phyloP scores from a whole-genome alignment of 2,888 invertebrate genomes.

The Lordiphosa fenestrarum region DNA sequence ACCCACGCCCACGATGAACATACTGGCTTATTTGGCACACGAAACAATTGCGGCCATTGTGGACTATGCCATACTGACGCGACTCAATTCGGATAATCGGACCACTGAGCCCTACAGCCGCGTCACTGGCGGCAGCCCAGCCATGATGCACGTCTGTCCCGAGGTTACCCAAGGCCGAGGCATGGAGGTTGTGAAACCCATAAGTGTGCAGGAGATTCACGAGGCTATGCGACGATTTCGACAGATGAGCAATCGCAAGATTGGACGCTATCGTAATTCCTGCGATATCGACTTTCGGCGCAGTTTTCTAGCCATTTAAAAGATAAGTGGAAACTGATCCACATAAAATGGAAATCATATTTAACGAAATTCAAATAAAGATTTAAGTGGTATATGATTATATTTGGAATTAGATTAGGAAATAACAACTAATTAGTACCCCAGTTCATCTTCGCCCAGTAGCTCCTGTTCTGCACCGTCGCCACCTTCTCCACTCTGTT shows the following conservation, averaged over 20 bases:
- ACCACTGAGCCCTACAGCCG: slow-evolving; percentile 86
- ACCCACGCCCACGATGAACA: slow-evolving; percentile 85
- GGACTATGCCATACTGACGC: slow-evolving; percentile 90
- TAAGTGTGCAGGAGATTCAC: slow-evolving; percentile 90
- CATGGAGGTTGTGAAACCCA: slow-evolving; percentile 85
- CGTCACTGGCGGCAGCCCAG: slow-evolving; percentile 80
- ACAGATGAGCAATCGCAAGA: slow-evolving; percentile 76
- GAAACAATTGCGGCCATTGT: slow-evolving; percentile 95
- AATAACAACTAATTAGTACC: neutral
- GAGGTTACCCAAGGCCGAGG: slow-evolving; percentile 82
- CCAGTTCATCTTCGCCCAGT: slow-evolving; percentile 32
- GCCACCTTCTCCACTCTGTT: slow-evolving; percentile 15
- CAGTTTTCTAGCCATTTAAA: slow-evolving; percentile 77
- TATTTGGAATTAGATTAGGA: no score
- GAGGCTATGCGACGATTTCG: slow-evolving; percentile 88
- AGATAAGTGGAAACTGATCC: no score
- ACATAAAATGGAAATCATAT: no score
- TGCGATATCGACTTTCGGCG: slow-evolving; percentile 76
- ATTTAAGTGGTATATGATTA: no score
- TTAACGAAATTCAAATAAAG: no score
- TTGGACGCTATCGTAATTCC: slow-evolving; percentile 76
- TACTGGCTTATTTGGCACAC: slow-evolving; percentile 92
- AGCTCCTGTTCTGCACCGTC: slow-evolving; percentile 43
- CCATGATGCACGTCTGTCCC: slow-evolving; percentile 80
- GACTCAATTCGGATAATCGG: slow-evolving; percentile 87